These are phyloP conservation scores for Alcis repandata DNA, from an alignment of 2,888 invertebrate genomes.

Conservation along the genomic window DNA sequence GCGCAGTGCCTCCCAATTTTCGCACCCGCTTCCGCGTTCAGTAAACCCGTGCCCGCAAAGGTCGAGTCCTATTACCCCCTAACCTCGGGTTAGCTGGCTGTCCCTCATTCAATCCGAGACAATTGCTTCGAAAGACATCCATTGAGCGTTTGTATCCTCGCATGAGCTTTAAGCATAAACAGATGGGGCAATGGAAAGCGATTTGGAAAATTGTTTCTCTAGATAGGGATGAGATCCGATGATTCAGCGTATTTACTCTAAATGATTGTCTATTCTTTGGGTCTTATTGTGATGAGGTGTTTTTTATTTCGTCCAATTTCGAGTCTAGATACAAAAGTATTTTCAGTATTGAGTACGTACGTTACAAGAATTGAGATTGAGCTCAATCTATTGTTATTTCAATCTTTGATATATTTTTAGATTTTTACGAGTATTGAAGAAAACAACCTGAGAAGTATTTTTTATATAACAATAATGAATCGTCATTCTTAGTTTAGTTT, in stretches of 20 bases:
- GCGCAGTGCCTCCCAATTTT: not conserved
- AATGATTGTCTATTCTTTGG: constrained; percentile 37
- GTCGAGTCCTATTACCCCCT: constrained; percentile 41
- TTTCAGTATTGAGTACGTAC: not conserved
- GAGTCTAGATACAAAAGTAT: not conserved
- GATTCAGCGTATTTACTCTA: constrained; percentile 41
- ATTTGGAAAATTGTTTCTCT: constrained; percentile 56
- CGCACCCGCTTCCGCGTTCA: not conserved
- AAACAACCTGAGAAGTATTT: too few species aligned
- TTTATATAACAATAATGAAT: too few species aligned
- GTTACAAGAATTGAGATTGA: not conserved
- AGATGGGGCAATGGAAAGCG: constrained; percentile 61
- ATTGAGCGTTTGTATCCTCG: constrained; percentile 61
- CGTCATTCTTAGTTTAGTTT: too few species aligned
- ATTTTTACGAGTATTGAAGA: too few species aligned
- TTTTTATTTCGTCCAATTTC: constrained; percentile 5
- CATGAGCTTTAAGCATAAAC: constrained; percentile 57
- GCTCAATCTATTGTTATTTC: too few species aligned
- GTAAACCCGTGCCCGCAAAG: constrained; percentile 3
- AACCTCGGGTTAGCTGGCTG: constrained; percentile 45
- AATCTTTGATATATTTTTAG: too few species aligned
- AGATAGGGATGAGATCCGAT: constrained; percentile 40
- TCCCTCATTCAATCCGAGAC: constrained; percentile 53
- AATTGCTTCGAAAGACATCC: constrained; percentile 58
- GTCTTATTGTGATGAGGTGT: constrained; percentile 33